Conservation (phyloP, 2,888 invertebrate genomes). For the Isoperla grammatica region DNA sequence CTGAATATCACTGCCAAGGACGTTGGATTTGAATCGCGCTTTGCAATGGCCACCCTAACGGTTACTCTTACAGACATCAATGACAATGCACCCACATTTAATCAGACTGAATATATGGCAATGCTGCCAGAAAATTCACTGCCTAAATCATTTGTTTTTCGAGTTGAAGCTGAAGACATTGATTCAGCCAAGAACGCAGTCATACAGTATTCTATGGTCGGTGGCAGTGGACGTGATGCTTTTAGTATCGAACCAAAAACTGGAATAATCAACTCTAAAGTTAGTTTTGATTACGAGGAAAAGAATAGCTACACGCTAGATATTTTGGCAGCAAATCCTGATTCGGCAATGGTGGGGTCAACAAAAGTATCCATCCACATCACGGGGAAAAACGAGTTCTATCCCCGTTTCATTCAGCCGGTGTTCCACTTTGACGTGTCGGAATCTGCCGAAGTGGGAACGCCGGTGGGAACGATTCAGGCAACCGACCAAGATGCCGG, state of each 20-base stretch:
- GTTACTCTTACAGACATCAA: slow-evolving; percentile 88
- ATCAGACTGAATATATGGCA: slow-evolving; percentile 68
- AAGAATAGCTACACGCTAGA: slow-evolving; percentile 66
- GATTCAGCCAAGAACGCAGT: slow-evolving; percentile 86
- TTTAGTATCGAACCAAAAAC: slow-evolving; percentile 73
- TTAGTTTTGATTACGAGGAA: slow-evolving; percentile 84
- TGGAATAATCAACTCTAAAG: slow-evolving; percentile 69
- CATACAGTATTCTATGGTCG: slow-evolving; percentile 75
- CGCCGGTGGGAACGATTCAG: slow-evolving; percentile 77
- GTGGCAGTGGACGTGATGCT: slow-evolving; percentile 64
- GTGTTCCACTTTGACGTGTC: slow-evolving; percentile 91
- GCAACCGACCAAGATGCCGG: slow-evolving; percentile 87
- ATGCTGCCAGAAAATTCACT: slow-evolving; percentile 79
- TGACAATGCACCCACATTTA: slow-evolving; percentile 86
- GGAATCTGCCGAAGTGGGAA: slow-evolving; percentile 82
- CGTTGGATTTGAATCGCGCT: slow-evolving; percentile 71
- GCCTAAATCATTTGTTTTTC: slow-evolving; percentile 65
- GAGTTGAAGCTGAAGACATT: slow-evolving; percentile 71
- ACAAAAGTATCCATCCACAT: slow-evolving; percentile 69
- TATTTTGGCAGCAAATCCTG: slow-evolving; percentile 81
- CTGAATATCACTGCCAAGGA: slow-evolving; percentile 85
- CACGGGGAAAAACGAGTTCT: slow-evolving; percentile 83
- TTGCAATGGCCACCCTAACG: slow-evolving; percentile 72
- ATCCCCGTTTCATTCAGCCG: slow-evolving; percentile 80
- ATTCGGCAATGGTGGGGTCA: slow-evolving; percentile 70